Conservation (phyloP, 2,888 invertebrate genomes). For the Diarsia dahlii region DNA sequence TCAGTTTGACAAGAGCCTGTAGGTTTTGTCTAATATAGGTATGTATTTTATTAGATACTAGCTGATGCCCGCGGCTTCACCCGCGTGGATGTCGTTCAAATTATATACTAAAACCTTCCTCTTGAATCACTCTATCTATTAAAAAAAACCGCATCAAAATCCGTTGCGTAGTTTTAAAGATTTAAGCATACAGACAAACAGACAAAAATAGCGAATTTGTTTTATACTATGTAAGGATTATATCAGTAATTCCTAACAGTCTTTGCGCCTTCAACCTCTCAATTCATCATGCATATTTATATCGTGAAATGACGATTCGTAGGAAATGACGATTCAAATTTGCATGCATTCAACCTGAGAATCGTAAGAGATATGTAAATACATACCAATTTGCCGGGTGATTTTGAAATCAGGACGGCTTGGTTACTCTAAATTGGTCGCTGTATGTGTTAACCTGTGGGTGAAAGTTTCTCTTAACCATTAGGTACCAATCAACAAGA, state of each 20-base stretch:
- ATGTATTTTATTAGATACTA: too few relatives aligned
- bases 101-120: too few relatives aligned
- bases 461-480: background rate
- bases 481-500: background rate
- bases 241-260: too few relatives aligned
- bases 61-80: too few relatives aligned
- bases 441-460: slow-evolving; percentile 10
- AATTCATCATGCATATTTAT: background rate
- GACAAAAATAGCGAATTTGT: too few relatives aligned
- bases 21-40: too few relatives aligned
- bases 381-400: slow-evolving; percentile 40
- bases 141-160: too few relatives aligned
- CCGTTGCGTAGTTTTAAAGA: too few relatives aligned
- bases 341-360: slow-evolving; percentile 47
- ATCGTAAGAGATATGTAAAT: slow-evolving; percentile 60
- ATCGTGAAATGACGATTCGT: slow-evolving; percentile 41
- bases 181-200: too few relatives aligned
- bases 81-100: too few relatives aligned
- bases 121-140: too few relatives aligned
- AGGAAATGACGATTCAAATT: slow-evolving; percentile 51
- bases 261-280: slow-evolving; percentile 15
- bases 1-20: background rate
- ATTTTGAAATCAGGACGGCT: slow-evolving; percentile 44
- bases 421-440: slow-evolving; percentile 36
- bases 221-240: too few relatives aligned